Base-by-base conservation (phyloP, 2,888 invertebrate genomes). In the Pristionchus mayeri region DNA sequence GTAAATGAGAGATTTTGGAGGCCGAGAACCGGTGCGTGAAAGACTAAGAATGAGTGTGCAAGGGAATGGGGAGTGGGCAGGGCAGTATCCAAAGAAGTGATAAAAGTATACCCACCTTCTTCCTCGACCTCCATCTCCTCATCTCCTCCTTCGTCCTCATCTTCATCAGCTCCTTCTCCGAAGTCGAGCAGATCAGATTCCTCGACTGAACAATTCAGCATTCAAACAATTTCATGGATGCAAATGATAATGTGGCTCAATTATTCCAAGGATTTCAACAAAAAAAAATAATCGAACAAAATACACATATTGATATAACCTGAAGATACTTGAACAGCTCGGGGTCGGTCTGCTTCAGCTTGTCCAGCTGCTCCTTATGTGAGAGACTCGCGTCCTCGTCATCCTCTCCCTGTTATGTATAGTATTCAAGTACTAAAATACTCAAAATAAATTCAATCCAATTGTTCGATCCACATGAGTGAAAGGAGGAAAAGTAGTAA, bases 161-260 rank as follows among this genome's bases (percentile, higher is more conserved):
- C 89, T 4, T 86, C 87, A 6, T 88, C 88, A 16, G 88, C 89
- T 13, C 78, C 87, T n/a, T 89, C 90, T 34, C 88, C 87, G 85
- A 90, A 88, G 30, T 92, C 88, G 82, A 92, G 87, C 54, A 92
- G 86, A 88, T 91, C 92, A 11, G 91, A 88, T 37, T 92, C 92
- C 84, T 92, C 88, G 40, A 86, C 86, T 91, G 88, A 67, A 92
- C 0, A 71, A n/a, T 16, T 9, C 13, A 18, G 11, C 7, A 67
- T 27, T 34, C 27, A 21, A 34, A 67, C 18, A 57, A 21, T 21
- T 44, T 9, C 44, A 44, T 44, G n/a, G n/a, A n/a, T n/a, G n/a
- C n/a, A n/a, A n/a, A n/a, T n/a, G n/a, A n/a, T n/a, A n/a, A n/a
- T n/a, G n/a, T n/a, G n/a, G n/a, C n/a, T n/a, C n/a, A n/a, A n/a